phyloP scores from a whole-genome alignment of 1,140 invertebrate genomes.

The Globodera rostochiensis region DNA sequence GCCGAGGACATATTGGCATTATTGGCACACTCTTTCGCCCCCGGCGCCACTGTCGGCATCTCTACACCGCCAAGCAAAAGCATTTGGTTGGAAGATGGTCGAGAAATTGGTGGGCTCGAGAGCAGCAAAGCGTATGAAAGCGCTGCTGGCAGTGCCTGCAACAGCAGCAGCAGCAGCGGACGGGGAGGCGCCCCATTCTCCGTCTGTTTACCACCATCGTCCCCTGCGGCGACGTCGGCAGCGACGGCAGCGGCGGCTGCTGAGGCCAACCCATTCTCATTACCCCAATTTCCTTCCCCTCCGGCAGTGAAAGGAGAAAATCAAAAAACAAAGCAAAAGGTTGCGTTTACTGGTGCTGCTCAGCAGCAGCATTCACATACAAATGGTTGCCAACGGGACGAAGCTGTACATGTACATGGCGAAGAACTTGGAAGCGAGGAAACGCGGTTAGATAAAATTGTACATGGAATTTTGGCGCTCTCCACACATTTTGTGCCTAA shows the following conservation, averaged over 20 bases:
- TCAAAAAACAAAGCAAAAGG: slow-evolving; percentile 16
- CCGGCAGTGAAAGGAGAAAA: background rate
- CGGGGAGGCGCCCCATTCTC: too few relatives aligned
- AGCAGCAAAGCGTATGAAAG: too few relatives aligned
- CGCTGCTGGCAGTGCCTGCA: too few relatives aligned
- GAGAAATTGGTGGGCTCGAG: background rate
- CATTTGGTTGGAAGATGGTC: background rate
- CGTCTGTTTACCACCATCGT: background rate
- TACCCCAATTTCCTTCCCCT: slow-evolving; percentile 6
- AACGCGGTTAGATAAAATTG: too few relatives aligned
- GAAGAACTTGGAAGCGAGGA: too few relatives aligned
- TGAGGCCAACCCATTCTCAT: background rate
- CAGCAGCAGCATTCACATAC: too few relatives aligned
- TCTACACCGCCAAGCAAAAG: too few relatives aligned
- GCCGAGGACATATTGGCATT: background rate
- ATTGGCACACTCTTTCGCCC: background rate
- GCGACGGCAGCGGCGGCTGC: background rate
- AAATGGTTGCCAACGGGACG: background rate
- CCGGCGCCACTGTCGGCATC: background rate
- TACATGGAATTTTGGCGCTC: too few relatives aligned
- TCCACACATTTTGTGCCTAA: too few relatives aligned
- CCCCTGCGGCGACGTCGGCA: background rate
- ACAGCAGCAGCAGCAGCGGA: too few relatives aligned
- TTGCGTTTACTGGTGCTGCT: background rate
- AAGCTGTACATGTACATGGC: background rate